Evolutionary conservation across 2,888 invertebrate species (phyloP).

Genomic region (Poecilobothrus nobilitatus): DNA sequence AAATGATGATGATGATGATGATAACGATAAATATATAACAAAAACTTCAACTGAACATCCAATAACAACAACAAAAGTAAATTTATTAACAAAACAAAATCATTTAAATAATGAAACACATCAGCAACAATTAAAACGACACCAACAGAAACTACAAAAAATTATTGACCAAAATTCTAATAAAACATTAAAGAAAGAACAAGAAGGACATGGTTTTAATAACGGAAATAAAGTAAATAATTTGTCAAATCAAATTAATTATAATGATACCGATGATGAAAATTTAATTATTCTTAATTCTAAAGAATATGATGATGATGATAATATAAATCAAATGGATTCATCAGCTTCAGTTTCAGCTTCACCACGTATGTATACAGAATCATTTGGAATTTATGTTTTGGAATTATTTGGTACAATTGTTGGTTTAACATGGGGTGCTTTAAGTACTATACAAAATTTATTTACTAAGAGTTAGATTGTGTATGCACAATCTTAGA

Average conservation of each 20-base stretch:
- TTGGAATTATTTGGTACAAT: constrained; percentile 26
- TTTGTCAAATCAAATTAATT: not conserved
- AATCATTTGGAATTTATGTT: constrained; percentile 24
- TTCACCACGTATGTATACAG: constrained; percentile 15
- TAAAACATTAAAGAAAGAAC: not conserved
- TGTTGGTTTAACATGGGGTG: constrained; percentile 25
- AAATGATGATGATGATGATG: constrained; percentile 6
- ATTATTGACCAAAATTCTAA: not conserved
- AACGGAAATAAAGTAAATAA: too few relatives aligned
- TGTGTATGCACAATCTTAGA: too few relatives aligned
- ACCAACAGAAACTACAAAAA: not conserved
- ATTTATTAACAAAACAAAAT: too few relatives aligned
- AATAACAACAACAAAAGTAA: too few relatives aligned
- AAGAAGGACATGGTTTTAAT: not conserved
- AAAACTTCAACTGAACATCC: too few relatives aligned
- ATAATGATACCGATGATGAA: constrained; percentile 11
- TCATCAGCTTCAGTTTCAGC: not conserved
- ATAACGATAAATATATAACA: not conserved
- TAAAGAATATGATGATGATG: constrained; percentile 5
- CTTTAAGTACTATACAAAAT: constrained; percentile 23
- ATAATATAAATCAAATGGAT: not conserved
- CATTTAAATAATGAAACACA: too few relatives aligned
- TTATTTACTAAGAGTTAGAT: constrained; percentile 11
- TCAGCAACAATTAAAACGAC: not conserved
- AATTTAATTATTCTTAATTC: not conserved